Conservation (phyloP, 2,888 invertebrate genomes). For the Platerodrilus igneus region DNA sequence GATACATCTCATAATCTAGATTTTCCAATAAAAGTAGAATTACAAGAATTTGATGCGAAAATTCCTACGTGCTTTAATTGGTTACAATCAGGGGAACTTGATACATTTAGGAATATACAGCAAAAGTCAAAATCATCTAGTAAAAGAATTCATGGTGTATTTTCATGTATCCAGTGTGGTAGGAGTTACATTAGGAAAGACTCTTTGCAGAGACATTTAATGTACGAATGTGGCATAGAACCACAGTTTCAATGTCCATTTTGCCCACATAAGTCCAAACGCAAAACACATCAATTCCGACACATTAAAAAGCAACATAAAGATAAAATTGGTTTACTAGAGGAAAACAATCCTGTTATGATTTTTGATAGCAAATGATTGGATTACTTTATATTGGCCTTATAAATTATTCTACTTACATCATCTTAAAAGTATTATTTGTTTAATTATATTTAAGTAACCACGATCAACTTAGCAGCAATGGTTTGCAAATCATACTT, state of each 20-base stretch:
- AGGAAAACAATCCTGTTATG: slow-evolving; percentile 48
- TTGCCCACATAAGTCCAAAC: slow-evolving; percentile 64
- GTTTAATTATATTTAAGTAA: too few species aligned
- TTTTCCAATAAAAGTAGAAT: slow-evolving; percentile 40
- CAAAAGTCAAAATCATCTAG: slow-evolving; percentile 44
- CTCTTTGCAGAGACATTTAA: slow-evolving; percentile 70
- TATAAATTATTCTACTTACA: too few species aligned
- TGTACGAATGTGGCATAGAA: slow-evolving; percentile 70
- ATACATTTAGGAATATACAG: slow-evolving; percentile 24
- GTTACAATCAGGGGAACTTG: slow-evolving; percentile 14
- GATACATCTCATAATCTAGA: slow-evolving; percentile 16
- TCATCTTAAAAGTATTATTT: too few species aligned
- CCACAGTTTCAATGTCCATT: slow-evolving; percentile 67
- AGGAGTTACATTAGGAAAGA: slow-evolving; percentile 75
- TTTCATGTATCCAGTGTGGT: slow-evolving; percentile 64
- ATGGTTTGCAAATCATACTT: too few species aligned
- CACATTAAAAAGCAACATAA: slow-evolving; percentile 54
- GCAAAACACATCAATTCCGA: slow-evolving; percentile 58
- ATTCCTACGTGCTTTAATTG: slow-evolving; percentile 28
- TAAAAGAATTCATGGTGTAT: slow-evolving; percentile 48
- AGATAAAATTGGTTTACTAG: slow-evolving; percentile 50
- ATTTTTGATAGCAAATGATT: slow-evolving; percentile 11
- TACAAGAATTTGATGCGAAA: slow-evolving; percentile 32
- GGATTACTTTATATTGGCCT: too few species aligned
- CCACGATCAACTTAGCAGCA: too few species aligned